Percentiles rank a stretch among this genome's conserved stretches.
Conservation (phyloP, 1,140 invertebrate genomes). For the Atta cephalotes region DNA sequence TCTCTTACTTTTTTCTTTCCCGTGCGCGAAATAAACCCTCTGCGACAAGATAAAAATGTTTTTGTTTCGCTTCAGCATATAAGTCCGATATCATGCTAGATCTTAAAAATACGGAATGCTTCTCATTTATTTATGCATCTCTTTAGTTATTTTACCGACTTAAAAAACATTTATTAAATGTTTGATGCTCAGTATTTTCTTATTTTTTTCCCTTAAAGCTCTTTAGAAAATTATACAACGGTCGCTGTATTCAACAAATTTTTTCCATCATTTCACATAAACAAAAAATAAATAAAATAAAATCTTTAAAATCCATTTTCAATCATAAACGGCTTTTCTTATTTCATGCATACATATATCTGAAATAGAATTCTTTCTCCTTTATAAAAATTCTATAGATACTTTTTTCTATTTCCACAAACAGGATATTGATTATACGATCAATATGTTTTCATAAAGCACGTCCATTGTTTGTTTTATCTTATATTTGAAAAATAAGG, state of each 20-base stretch:
- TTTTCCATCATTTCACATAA: not conserved
- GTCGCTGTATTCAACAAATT: not conserved
- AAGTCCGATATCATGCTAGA: not conserved
- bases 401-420: not conserved
- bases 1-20: not conserved
- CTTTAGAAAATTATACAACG: not conserved
- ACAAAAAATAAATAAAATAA: not conserved
- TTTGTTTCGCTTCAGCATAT: slow-evolving; percentile 9
- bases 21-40: slow-evolving; percentile 3
- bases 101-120: slow-evolving; percentile 37
- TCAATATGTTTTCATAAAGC: not conserved
- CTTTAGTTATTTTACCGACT: slow-evolving; percentile 10
- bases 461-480: not conserved
- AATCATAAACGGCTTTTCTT: not conserved
- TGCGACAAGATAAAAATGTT: slow-evolving; percentile 7
- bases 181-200: not conserved
- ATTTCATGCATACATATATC: not conserved
- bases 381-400: no score
- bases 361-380: not conserved
- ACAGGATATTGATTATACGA: not conserved
- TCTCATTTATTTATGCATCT: slow-evolving; percentile 18
- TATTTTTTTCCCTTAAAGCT: not conserved
- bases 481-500: not conserved
- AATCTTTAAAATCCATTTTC: not conserved
- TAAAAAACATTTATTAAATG: slow-evolving; percentile 40